phyloP scores from a whole-genome alignment of 1,140 invertebrate species.

The Dendrolimus kikuchii region DNA sequence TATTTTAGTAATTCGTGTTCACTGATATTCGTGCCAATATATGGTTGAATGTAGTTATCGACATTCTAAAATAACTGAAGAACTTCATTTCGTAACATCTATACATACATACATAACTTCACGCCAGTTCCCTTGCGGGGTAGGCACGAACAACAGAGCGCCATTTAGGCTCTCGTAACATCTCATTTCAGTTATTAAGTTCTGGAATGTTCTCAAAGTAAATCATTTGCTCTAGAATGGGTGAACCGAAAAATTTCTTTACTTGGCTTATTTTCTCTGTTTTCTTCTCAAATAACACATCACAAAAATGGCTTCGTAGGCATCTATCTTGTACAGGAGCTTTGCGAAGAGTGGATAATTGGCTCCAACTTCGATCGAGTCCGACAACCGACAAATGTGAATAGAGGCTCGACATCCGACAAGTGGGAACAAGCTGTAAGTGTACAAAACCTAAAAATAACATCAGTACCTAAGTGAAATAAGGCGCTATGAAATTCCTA shows the following conservation, averaged over 20 bases:
- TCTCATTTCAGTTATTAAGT: conserved; percentile 12
- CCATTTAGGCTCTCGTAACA: too few species aligned
- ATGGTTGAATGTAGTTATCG: conserved; percentile 6
- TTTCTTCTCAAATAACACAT: conserved; percentile 12
- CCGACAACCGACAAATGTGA: conserved; percentile 5
- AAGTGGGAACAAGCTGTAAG: neutral
- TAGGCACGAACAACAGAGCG: too few species aligned
- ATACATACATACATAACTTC: too few species aligned
- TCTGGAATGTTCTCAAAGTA: conserved; percentile 11
- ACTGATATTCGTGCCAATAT: conserved; percentile 9
- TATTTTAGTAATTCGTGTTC: conserved; percentile 12
- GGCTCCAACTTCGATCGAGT: conserved; percentile 2
- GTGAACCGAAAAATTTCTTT: conserved; percentile 11
- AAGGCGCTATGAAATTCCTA: too few species aligned
- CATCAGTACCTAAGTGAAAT: too few species aligned
- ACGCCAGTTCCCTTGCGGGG: too few species aligned
- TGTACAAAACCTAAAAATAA: too few species aligned
- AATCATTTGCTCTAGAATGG: conserved; percentile 9
- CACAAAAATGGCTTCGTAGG: conserved; percentile 8
- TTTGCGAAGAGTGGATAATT: conserved; percentile 4
- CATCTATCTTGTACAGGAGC: conserved; percentile 4
- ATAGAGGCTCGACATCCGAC: neutral
- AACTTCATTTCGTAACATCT: conserved; percentile 6
- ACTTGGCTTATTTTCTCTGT: conserved; percentile 8
- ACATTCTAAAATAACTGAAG: conserved; percentile 8